Percentiles rank a stretch among this genome's conserved stretches.
phyloP scores from a whole-genome alignment of 2,113 vertebrate species.

The Chionodraco myersi region DNA sequence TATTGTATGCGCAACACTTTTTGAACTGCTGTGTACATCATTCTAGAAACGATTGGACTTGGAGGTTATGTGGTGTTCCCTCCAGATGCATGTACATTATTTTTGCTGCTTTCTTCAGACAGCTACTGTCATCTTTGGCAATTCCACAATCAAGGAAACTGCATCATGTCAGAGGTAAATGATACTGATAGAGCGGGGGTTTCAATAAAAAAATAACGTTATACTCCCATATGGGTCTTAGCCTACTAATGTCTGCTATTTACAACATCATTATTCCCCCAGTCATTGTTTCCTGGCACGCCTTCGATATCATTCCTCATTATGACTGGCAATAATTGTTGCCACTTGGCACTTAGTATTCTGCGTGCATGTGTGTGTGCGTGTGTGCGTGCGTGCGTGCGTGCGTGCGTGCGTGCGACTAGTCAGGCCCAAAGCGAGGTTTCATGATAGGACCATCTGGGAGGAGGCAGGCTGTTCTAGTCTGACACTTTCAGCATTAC shows the following conservation, averaged over 20 bases:
- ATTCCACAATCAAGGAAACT: slow-evolving; percentile 35
- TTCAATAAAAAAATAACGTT: slow-evolving; percentile 31
- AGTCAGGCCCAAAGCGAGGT: slow-evolving; percentile 61
- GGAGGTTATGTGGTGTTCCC: background rate
- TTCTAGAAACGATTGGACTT: background rate
- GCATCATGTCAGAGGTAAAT: slow-evolving; percentile 39
- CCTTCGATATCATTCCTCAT: slow-evolving; percentile 68
- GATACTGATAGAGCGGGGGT: slow-evolving; percentile 20
- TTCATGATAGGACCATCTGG: slow-evolving; percentile 81
- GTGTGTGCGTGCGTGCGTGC: no score
- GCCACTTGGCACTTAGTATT: slow-evolving; percentile 15
- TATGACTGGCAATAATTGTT: slow-evolving; percentile 71
- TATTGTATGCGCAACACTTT: background rate
- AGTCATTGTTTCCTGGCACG: slow-evolving; percentile 64
- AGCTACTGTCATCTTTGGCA: slow-evolving; percentile 13
- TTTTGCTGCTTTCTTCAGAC: slow-evolving; percentile 14
- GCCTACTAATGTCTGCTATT: slow-evolving; percentile 58
- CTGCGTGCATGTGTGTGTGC: background rate
- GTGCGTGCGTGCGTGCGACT: background rate
- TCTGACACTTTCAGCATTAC: slow-evolving; percentile 57
- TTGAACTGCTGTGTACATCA: background rate
- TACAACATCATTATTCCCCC: slow-evolving; percentile 68
- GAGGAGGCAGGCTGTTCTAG: slow-evolving; percentile 62
- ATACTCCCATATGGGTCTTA: slow-evolving; percentile 39
- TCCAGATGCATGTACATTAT: slow-evolving; percentile 13